These are phyloP conservation scores for Polymixis lichenea DNA, from an alignment of 2,888 invertebrate species.

Conservation along the genomic window DNA sequence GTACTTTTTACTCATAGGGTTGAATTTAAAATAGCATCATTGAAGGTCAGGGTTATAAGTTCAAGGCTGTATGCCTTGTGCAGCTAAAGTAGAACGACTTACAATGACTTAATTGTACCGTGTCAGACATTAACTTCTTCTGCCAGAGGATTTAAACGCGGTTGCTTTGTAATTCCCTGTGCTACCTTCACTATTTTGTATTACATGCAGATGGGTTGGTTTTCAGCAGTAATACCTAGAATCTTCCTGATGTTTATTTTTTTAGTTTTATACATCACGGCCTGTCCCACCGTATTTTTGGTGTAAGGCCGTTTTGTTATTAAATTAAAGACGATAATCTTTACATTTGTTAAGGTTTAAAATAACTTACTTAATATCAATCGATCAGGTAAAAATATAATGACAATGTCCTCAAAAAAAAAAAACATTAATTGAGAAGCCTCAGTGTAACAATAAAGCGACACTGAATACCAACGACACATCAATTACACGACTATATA, in stretches of 20 bases:
- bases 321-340: neutral
- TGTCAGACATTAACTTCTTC: constrained; percentile 36
- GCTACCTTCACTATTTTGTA: neutral
- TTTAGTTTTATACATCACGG: too few species aligned
- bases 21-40: constrained; percentile 8
- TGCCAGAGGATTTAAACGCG: constrained; percentile 9
- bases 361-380: neutral
- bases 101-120: constrained; percentile 42
- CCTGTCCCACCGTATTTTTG: neutral
- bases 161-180: constrained; percentile 10
- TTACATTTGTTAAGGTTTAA: neutral
- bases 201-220: neutral
- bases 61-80: constrained; percentile 51
- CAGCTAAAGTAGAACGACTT: constrained; percentile 39
- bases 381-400: neutral
- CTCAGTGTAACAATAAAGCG: constrained; percentile 2
- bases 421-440: constrained; percentile 6
- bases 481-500: constrained; percentile 22
- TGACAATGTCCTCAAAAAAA: neutral
- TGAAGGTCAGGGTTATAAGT: constrained; percentile 35
- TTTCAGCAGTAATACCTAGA: neutral
- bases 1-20: neutral
- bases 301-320: neutral
- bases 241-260: neutral
- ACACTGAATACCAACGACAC: neutral